A percentile compares a stretch with the other conserved stretches of the same genome.
Evolutionary conservation across 1,140 invertebrate species (phyloP).

Genomic region (Calephelis nemesis): DNA sequence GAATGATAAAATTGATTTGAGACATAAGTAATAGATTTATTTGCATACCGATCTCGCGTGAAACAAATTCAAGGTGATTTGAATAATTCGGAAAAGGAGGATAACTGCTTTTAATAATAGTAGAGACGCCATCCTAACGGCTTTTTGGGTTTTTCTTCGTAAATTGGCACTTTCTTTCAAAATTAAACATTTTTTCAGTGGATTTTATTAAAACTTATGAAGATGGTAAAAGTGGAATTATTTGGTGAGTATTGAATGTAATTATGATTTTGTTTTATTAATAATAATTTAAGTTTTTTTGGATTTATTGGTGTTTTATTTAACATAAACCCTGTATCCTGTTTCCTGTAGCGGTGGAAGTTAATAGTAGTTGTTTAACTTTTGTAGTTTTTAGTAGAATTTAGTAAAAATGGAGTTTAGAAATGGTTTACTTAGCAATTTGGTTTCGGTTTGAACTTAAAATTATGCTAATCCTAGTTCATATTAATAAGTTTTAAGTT

Average conservation of each 20-base stretch:
- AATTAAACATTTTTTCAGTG: neutral
- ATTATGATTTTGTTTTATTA: conserved; percentile 29
- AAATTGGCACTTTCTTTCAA: no score
- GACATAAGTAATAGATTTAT: no score
- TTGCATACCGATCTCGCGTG: no score
- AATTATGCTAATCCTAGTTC: neutral
- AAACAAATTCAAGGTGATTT: no score
- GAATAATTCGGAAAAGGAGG: no score
- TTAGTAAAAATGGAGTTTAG: no score
- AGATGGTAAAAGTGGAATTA: neutral
- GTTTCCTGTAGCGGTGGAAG: conserved; percentile 15
- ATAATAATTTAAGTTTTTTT: conserved; percentile 39
- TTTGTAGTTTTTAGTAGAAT: neutral
- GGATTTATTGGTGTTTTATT: conserved; percentile 45
- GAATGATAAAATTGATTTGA: no score
- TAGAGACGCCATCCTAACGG: no score
- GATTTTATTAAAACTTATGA: conserved; percentile 1
- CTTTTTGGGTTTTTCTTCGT: no score
- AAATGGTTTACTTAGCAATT: no score
- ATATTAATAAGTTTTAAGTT: neutral
- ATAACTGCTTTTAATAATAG: no score
- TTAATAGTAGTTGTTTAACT: conserved; percentile 26
- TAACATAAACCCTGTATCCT: conserved; percentile 30
- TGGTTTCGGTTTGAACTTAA: neutral
- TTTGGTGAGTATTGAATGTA: conserved; percentile 42